A percentile compares a stretch with the other conserved stretches of the same genome.
Evolutionary conservation across 2,888 invertebrate genomes (phyloP).

Genomic region (Eudasyphora cyanicolor): DNA sequence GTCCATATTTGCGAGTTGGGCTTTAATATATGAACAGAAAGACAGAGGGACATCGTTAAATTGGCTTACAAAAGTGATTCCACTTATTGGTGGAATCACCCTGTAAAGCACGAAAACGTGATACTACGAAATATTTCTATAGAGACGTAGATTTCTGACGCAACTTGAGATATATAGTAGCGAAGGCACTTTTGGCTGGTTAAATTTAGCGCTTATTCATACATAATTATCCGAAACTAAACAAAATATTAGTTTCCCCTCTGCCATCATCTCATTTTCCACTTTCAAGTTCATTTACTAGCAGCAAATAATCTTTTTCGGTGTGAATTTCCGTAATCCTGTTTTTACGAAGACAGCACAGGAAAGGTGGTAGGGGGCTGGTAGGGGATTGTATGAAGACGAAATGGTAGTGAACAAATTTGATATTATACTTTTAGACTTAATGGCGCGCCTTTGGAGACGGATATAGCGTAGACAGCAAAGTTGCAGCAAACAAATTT

Average conservation of each 20-base stretch:
- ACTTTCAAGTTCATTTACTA: constrained; percentile 22
- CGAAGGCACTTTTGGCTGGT: not conserved
- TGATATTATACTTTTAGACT: constrained; percentile 58
- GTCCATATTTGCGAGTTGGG: too few species aligned
- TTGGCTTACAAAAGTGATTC: too few species aligned
- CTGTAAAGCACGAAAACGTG: too few species aligned
- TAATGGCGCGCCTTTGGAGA: constrained; percentile 47
- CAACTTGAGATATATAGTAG: too few species aligned
- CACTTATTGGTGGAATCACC: too few species aligned
- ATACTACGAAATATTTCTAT: too few species aligned
- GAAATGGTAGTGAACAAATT: too few species aligned
- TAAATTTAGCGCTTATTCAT: constrained; percentile 15
- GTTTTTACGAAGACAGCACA: not conserved
- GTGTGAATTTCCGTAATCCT: constrained; percentile 15
- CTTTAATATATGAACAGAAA: too few species aligned
- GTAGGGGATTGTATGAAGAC: not conserved
- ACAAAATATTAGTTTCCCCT: not conserved
- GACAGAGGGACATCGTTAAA: too few species aligned
- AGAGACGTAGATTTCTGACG: too few species aligned
- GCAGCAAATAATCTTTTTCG: not conserved
- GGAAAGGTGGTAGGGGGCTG: too few species aligned
- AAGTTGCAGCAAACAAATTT: not conserved
- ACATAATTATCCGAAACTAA: constrained; percentile 21
- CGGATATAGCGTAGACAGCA: constrained; percentile 21
- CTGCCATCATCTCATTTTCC: not conserved